A percentile compares a stretch with the other conserved stretches of the same genome.
phyloP scores from a whole-genome alignment of 2,888 invertebrate species.

The Parochlus steinenii region DNA sequence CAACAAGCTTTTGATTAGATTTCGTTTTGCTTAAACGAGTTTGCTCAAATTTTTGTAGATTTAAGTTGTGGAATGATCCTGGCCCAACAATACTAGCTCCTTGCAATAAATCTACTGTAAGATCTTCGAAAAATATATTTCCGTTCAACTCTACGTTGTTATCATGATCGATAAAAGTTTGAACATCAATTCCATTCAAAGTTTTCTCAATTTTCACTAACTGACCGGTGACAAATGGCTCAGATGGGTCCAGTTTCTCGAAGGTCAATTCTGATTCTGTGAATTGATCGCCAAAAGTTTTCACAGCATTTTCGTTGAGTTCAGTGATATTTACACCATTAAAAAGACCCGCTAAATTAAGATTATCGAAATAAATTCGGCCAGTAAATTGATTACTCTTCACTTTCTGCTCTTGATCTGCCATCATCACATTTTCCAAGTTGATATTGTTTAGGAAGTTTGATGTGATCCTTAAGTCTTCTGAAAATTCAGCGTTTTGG shows the following conservation, averaged over 20 bases:
- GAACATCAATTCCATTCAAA: slow-evolving; percentile 26
- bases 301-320: slow-evolving; percentile 28
- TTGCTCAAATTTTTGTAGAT: slow-evolving; percentile 23
- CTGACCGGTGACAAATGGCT: too few relatives aligned
- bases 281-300: slow-evolving; percentile 27
- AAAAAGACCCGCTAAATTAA: slow-evolving; percentile 28
- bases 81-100: slow-evolving; percentile 25
- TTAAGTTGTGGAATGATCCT: slow-evolving; percentile 21
- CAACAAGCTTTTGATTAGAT: slow-evolving; percentile 21
- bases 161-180: slow-evolving; percentile 20
- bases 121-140: slow-evolving; percentile 19
- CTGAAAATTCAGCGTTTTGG: slow-evolving; percentile 25
- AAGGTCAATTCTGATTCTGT: slow-evolving; percentile 28
- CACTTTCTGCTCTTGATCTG: slow-evolving; percentile 32
- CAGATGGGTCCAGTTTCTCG: slow-evolving; percentile 16
- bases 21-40: slow-evolving; percentile 23
- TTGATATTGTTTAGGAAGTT: slow-evolving; percentile 30
- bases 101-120: slow-evolving; percentile 22
- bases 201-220: slow-evolving; percentile 23
- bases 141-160: slow-evolving; percentile 19
- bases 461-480: slow-evolving; percentile 28
- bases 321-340: slow-evolving; percentile 30
- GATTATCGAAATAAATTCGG: slow-evolving; percentile 30
- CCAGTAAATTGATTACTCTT: slow-evolving; percentile 26
- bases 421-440: slow-evolving; percentile 32